Conservation (phyloP, 2,797 vertebrate species). For the Pelodytes ibericus region DNA sequence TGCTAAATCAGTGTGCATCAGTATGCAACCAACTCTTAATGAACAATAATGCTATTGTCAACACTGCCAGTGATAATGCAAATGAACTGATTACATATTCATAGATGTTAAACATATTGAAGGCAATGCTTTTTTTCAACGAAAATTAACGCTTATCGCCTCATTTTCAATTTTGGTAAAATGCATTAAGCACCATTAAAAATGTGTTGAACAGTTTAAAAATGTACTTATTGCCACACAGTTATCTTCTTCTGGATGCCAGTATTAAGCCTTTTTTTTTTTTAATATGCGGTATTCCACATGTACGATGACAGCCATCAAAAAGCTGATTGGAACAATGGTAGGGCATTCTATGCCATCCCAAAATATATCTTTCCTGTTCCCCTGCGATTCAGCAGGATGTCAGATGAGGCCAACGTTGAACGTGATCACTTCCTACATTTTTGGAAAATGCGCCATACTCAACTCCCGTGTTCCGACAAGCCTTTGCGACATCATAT, state of each 20-base stretch:
- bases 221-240: background rate
- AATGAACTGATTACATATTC: slow-evolving; percentile 60
- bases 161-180: background rate
- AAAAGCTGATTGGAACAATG: no score
- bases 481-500: no score
- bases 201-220: background rate
- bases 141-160: no score
- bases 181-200: background rate
- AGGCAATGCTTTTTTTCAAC: background rate
- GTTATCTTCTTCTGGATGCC: background rate
- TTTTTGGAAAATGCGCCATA: no score
- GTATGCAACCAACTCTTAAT: background rate
- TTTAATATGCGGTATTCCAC: no score
- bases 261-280: background rate
- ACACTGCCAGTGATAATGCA: slow-evolving; percentile 50
- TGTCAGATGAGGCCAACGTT: no score
- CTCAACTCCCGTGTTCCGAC: no score
- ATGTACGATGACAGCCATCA: no score
- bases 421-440: no score
- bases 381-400: no score
- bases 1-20: background rate
- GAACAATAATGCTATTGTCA: background rate
- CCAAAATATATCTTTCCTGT: no score
- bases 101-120: background rate
- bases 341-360: no score